phyloP scores from a whole-genome alignment of 1,140 invertebrate species.

The Macrosteles quadrilineatus region DNA sequence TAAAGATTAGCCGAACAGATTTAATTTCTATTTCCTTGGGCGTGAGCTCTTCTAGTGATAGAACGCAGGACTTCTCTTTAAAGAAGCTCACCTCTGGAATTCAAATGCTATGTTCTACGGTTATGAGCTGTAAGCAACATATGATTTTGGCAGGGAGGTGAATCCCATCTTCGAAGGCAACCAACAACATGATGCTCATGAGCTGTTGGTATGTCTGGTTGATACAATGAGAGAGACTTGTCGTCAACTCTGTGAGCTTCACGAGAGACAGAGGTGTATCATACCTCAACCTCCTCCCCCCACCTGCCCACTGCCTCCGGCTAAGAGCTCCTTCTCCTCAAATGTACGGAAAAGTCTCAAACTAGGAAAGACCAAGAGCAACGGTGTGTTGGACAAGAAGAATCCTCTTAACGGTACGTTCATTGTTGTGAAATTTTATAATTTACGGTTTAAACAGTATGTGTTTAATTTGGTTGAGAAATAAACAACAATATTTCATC shows the following conservation, averaged over 20 bases:
- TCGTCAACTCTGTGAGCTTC: constrained; percentile 50
- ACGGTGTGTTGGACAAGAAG: constrained; percentile 21
- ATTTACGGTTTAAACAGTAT: no score
- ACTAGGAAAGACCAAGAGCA: constrained; percentile 21
- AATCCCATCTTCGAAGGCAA: constrained; percentile 89
- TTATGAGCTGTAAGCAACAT: no score
- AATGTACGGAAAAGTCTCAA: constrained; percentile 52
- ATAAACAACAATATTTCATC: no score
- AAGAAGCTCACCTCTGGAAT: no score
- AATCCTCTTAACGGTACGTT: no score
- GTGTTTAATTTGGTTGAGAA: no score
- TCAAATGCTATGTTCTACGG: no score
- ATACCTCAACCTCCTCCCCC: constrained; percentile 21
- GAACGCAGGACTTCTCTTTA: no score
- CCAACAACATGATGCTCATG: constrained; percentile 89
- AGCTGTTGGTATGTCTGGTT: constrained; percentile 81
- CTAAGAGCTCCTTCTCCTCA: constrained; percentile 33
- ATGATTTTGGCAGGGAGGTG: constrained; percentile 71
- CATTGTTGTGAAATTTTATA: no score
- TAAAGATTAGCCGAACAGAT: no score
- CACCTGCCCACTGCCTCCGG: constrained; percentile 26
- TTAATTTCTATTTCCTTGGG: no score
- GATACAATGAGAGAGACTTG: constrained; percentile 87
- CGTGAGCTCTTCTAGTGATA: no score
- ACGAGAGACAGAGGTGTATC: constrained; percentile 14